Percentiles rank a stretch among this genome's conserved stretches.
Evolutionary conservation across 2,797 vertebrate genomes (phyloP).

Genomic region (Ceryle rudis): DNA sequence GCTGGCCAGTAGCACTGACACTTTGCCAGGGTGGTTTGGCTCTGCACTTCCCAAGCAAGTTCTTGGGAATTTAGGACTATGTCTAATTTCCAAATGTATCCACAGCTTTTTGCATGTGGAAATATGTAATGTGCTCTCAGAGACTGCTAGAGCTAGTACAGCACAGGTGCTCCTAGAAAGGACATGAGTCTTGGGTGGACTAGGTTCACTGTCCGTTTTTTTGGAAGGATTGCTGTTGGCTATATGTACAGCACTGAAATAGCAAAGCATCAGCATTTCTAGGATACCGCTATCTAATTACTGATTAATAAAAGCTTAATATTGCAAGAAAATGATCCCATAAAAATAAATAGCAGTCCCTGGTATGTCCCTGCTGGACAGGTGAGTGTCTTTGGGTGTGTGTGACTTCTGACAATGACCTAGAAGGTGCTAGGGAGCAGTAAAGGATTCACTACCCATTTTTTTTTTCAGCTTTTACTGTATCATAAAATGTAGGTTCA

Average conservation of each 20-base stretch:
- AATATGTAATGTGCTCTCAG: neutral
- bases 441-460: neutral
- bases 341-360: neutral
- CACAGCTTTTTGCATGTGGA: neutral
- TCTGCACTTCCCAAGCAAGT: neutral
- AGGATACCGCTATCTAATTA: neutral
- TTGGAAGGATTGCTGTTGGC: neutral
- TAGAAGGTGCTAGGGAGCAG: neutral
- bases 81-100: neutral
- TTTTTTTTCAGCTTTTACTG: neutral
- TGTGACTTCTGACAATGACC: neutral
- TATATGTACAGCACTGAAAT: neutral
- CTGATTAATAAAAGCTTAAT: neutral
- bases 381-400: neutral
- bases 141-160: neutral
- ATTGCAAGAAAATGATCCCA: neutral
- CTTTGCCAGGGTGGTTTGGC: neutral
- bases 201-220: neutral
- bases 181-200: fast-evolving
- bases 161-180: neutral
- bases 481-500: neutral
- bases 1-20: neutral
- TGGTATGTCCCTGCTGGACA: neutral
- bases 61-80: neutral
- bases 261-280: neutral